Percentiles rank a stretch among this genome's conserved stretches.
These are phyloP conservation scores for Rhagoletis pomonella DNA, from an alignment of 1,140 invertebrate genomes.

Conservation along the genomic window DNA sequence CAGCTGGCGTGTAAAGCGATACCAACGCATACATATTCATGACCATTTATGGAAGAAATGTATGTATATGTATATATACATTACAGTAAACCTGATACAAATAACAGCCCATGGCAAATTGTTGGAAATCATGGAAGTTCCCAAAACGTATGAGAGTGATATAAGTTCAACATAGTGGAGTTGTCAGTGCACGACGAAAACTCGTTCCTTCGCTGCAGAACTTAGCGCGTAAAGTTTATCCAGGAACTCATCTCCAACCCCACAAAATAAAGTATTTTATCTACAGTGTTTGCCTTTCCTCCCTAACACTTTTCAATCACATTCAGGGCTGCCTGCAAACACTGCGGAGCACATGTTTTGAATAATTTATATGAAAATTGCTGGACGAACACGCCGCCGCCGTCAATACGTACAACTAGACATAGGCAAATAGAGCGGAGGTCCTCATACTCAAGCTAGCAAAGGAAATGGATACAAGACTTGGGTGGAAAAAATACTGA, in stretches of 20 bases:
- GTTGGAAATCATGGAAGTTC: conserved; percentile 10
- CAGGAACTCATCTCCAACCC: not conserved
- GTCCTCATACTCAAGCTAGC: not conserved
- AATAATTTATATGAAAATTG: conserved; percentile 56
- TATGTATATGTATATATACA: not conserved
- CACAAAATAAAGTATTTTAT: not conserved
- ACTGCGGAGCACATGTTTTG: conserved; percentile 57
- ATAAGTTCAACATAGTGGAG: conserved; percentile 3
- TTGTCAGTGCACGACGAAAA: not conserved
- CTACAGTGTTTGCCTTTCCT: not conserved
- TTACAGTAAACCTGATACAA: conserved; percentile 13
- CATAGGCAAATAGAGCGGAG: not conserved
- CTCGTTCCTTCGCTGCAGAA: not conserved
- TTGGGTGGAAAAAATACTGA: not conserved
- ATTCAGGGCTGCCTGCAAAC: conserved; percentile 44
- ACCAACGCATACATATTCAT: not conserved
- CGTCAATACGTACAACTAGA: not conserved
- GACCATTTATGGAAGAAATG: not conserved
- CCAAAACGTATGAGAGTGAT: not conserved
- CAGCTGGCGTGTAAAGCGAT: not conserved
- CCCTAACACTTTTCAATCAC: conserved; percentile 53
- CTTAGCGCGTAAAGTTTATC: not conserved
- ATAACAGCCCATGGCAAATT: conserved; percentile 8
- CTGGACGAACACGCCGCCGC: conserved; percentile 31
- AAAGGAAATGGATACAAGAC: not conserved